phyloP scores from a whole-genome alignment of 1,140 invertebrate genomes.

The Bombyx mori region DNA sequence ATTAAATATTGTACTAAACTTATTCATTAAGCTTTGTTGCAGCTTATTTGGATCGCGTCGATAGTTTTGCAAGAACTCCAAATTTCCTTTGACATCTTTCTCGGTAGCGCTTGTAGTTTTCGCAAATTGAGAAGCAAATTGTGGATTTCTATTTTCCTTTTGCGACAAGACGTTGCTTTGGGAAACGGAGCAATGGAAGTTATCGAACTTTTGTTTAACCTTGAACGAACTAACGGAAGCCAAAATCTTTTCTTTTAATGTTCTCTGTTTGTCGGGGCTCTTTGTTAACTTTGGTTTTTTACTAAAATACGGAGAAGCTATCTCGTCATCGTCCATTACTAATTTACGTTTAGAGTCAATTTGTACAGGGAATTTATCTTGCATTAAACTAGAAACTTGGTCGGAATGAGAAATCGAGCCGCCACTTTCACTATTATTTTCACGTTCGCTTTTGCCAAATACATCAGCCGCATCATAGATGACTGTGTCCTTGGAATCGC shows the following conservation, averaged over 20 bases:
- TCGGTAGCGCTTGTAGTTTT: constrained; percentile 17
- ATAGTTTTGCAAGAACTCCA: constrained; percentile 41
- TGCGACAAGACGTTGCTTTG: constrained; percentile 23
- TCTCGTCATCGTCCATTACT: constrained; percentile 23
- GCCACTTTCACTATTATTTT: background rate
- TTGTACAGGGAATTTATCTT: constrained; percentile 6
- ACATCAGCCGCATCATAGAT: constrained; percentile 21
- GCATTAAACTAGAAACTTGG: background rate
- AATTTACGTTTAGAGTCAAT: constrained; percentile 41
- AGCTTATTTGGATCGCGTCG: constrained; percentile 27
- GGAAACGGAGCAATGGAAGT: constrained; percentile 13
- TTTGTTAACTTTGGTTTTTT: constrained; percentile 43
- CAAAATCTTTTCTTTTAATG: constrained; percentile 44
- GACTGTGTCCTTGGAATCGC: constrained; percentile 34
- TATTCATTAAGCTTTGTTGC: constrained; percentile 10
- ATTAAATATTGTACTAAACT: constrained; percentile 12
- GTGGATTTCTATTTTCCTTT: constrained; percentile 45
- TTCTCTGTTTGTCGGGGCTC: constrained; percentile 19
- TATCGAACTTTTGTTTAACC: constrained; percentile 20
- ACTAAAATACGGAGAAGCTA: constrained; percentile 47
- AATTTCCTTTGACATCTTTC: constrained; percentile 12
- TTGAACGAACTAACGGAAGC: constrained; percentile 30
- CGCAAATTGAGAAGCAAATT: constrained; percentile 7
- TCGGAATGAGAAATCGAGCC: too few species aligned
- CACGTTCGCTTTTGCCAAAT: background rate